Evolutionary conservation across 2,888 invertebrate species (phyloP), one percentile per base, ranked within the genome.

Genomic region (Chymomyza fuscimana): DNA sequence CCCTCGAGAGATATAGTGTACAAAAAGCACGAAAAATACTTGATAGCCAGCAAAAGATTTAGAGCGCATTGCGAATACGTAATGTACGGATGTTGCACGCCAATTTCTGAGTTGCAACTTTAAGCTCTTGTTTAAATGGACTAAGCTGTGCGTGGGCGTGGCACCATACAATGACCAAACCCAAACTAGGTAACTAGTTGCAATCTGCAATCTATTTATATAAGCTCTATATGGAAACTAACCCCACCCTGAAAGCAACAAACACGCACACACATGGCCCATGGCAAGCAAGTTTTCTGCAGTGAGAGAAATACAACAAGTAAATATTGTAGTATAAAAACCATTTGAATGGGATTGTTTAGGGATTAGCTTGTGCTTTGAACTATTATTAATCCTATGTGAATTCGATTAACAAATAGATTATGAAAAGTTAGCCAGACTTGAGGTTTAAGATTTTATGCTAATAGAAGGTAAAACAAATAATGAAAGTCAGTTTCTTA

Each of bases 11-110:
- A 32, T 7, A 32, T 1, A 32, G 32, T 32, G 32, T 32, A 32
- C 6, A 5, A 32, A 9, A 32, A 46, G 40, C 25, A 25, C 1
- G 25, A 1, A 25, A 25, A 25, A 25, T 12, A 12, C 40, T 46
- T 46, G 40, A 46, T 12, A 12, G 40, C 40, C 40, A 46, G 12
- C 40, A 12, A 46, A 12, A 58, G 40, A 56, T 54, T 9, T 19
- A 36, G 40, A 19, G 40, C 19, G 51, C 46, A 15, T 62, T 67
- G 74, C 74, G 74, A 76, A 76, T 74, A 76, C 71, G 71, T 66
- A 67, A 75, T 74, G 52, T 75, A 46, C 12, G 40, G 12, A 12
- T 4, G 2, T 46, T 46, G 12, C 40, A 46, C 4, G 10, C 10
- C 40, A 46, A 46, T 46, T 46, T 10, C 2, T 12, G 4, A 46